Evolutionary conservation across 1,140 invertebrate genomes (phyloP).

Genomic region (Nymphalis io): DNA sequence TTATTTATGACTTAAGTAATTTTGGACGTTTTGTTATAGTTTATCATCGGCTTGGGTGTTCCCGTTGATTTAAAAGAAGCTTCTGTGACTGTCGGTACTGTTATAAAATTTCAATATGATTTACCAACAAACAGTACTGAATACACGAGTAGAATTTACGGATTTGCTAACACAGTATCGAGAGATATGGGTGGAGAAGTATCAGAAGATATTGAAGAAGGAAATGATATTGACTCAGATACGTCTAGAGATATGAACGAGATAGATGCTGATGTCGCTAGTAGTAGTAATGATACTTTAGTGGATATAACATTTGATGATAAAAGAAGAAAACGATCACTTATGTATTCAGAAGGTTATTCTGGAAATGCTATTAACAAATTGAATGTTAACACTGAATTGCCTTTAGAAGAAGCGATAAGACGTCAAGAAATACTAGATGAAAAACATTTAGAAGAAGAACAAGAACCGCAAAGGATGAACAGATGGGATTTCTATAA

Average conservation of each 20-base stretch:
- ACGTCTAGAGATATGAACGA: slow-evolving; percentile 40
- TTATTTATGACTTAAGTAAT: neutral
- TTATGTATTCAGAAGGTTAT: slow-evolving; percentile 69
- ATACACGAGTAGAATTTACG: slow-evolving; percentile 82
- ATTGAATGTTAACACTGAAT: slow-evolving; percentile 44
- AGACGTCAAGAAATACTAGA: slow-evolving; percentile 68
- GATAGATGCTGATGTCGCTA: slow-evolving; percentile 34
- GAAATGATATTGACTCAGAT: slow-evolving; percentile 39
- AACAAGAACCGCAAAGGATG: slow-evolving; percentile 69
- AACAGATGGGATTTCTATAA: slow-evolving; percentile 84
- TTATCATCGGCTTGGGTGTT: slow-evolving; percentile 85
- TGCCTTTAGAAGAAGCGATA: slow-evolving; percentile 68
- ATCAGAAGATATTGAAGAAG: slow-evolving; percentile 43
- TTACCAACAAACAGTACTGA: slow-evolving; percentile 83
- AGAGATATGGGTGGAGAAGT: slow-evolving; percentile 60
- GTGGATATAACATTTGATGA: slow-evolving; percentile 71
- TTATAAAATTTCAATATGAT: slow-evolving; percentile 83
- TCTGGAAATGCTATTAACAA: slow-evolving; percentile 45
- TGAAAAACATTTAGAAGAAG: slow-evolving; percentile 52
- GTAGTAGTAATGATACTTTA: slow-evolving; percentile 61
- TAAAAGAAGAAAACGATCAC: slow-evolving; percentile 54
- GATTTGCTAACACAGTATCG: slow-evolving; percentile 74
- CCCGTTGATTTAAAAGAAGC: slow-evolving; percentile 83
- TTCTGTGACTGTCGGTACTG: slow-evolving; percentile 83
- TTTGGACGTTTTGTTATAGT: slow-evolving; percentile 64